A percentile compares a stretch with the other conserved stretches of the same genome.
Conservation (phyloP, 2,888 invertebrate species). For the Pristionchus arcanus region DNA sequence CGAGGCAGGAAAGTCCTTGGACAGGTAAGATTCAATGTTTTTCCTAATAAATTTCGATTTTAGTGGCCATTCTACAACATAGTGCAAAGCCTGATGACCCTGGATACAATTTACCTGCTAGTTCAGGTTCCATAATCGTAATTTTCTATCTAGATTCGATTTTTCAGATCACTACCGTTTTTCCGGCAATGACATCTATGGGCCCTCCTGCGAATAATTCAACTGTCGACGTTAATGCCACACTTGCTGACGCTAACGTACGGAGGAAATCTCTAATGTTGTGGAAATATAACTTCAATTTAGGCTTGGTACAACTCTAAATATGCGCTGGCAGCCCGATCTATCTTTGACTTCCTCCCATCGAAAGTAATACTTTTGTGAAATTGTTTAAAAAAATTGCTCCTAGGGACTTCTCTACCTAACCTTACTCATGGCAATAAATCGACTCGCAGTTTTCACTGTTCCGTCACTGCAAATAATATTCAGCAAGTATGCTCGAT, state of each 20-base stretch:
- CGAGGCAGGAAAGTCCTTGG: background rate
- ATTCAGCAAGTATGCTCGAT: background rate
- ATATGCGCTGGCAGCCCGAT: background rate
- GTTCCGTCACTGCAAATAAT: background rate
- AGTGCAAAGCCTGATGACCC: background rate
- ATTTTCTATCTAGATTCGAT: no score
- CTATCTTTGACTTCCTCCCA: background rate
- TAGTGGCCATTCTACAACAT: background rate
- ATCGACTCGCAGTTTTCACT: background rate
- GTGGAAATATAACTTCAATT: background rate
- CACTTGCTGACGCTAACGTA: background rate
- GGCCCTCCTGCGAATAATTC: background rate
- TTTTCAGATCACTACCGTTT: background rate
- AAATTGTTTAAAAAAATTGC: no score
- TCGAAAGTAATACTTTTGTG: no score
- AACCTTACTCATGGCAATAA: background rate
- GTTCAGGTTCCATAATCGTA: no score
- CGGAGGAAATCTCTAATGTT: background rate
- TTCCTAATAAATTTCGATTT: background rate
- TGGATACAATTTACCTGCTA: background rate
- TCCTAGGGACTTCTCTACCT: background rate
- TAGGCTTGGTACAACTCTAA: conserved; percentile 17
- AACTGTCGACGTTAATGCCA: background rate
- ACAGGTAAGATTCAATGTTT: background rate
- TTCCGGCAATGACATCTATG: background rate